Percentiles rank a stretch among this genome's conserved stretches.
These are phyloP conservation scores for Hydraecia micacea DNA, from an alignment of 2,888 invertebrate genomes.

Conservation along the genomic window DNA sequence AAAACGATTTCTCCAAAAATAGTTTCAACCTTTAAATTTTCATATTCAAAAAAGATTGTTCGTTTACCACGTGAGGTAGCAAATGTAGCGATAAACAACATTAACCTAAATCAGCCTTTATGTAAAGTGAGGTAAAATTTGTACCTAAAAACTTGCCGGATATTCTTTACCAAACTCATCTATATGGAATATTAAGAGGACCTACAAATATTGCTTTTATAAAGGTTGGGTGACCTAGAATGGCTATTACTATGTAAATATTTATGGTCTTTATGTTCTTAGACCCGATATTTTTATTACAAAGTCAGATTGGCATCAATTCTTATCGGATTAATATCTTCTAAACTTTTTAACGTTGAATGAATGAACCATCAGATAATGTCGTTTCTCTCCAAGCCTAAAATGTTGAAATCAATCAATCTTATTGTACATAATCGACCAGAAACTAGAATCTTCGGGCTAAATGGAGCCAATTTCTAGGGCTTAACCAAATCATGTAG, in stretches of 20 bases:
- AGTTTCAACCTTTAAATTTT: conserved; percentile 22
- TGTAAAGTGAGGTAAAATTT: conserved; percentile 23
- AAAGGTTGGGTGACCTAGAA: not conserved
- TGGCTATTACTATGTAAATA: not conserved
- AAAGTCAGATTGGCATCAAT: not conserved
- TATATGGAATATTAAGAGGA: conserved; percentile 18
- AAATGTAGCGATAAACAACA: conserved; percentile 40
- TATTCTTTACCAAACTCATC: conserved; percentile 12
- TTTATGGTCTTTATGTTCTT: conserved; percentile 2
- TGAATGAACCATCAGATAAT: not conserved
- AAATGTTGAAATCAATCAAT: conserved; percentile 2
- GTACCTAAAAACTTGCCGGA: conserved; percentile 20
- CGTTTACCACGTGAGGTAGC: conserved; percentile 8
- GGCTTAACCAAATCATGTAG: conserved; percentile 37
- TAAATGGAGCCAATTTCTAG: conserved; percentile 37
- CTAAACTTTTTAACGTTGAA: not conserved
- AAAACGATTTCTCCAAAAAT: conserved; percentile 10
- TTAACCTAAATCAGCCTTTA: conserved; percentile 35
- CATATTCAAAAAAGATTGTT: conserved; percentile 1
- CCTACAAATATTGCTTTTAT: conserved; percentile 13
- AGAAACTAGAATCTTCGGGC: conserved; percentile 9
- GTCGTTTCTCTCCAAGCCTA: not conserved
- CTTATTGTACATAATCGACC: conserved; percentile 1
- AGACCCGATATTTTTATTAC: not conserved
- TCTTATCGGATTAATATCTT: not conserved